phyloP scores from a whole-genome alignment of 2,888 invertebrate species.

The Beris morrisii region DNA sequence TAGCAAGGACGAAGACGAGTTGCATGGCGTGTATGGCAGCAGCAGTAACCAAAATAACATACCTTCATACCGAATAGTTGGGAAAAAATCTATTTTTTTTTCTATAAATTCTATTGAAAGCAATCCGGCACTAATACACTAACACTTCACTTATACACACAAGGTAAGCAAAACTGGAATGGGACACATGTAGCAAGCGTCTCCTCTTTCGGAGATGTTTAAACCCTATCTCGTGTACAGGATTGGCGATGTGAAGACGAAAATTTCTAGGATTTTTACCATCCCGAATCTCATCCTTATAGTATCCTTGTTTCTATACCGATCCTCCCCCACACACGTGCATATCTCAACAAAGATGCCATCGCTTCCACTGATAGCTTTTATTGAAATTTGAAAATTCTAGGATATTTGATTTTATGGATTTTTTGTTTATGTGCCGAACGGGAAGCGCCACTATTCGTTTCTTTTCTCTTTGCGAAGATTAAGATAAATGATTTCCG shows the following conservation, averaged over 20 bases:
- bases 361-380: conserved; percentile 4
- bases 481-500: no score
- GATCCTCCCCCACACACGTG: no score
- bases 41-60: conserved; percentile 17
- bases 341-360: neutral
- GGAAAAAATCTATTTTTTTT: neutral
- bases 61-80: neutral
- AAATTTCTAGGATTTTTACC: neutral
- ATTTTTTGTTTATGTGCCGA: conserved; percentile 7
- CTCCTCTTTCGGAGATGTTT: neutral
- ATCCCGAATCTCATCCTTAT: neutral
- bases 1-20: neutral
- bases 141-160: conserved; percentile 20
- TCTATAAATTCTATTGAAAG: conserved; percentile 23
- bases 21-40: conserved; percentile 1
- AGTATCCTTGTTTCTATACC: neutral
- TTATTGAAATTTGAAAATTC: conserved; percentile 7
- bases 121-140: conserved; percentile 27
- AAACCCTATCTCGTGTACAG: neutral
- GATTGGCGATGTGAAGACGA: neutral
- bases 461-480: neutral
- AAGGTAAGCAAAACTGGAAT: conserved; percentile 16
- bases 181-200: neutral
- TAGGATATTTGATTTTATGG: conserved; percentile 13
- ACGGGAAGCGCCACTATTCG: neutral